A percentile compares a stretch with the other conserved stretches of the same genome.
These are phyloP conservation scores for Oceanodroma tethys DNA, from an alignment of 2,113 vertebrate species.

Conservation along the genomic window DNA sequence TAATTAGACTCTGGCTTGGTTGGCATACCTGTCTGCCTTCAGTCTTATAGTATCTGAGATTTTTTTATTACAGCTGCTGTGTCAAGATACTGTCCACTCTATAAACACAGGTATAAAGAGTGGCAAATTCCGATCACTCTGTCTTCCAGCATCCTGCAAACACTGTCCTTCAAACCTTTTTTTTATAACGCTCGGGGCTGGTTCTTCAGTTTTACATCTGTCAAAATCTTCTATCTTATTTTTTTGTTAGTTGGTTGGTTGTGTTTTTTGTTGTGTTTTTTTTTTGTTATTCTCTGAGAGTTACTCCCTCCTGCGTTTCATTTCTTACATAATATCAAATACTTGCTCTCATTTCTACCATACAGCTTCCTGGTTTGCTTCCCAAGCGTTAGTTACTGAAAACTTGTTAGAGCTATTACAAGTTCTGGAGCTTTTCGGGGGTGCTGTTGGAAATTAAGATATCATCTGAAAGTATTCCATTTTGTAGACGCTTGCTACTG, in stretches of 20 bases:
- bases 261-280: no score
- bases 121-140: neutral
- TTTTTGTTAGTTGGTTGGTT: neutral
- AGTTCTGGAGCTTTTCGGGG: neutral
- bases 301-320: rapidly evolving
- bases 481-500: neutral
- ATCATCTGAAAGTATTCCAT: neutral
- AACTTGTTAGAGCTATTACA: neutral
- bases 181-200: neutral
- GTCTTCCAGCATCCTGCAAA: neutral
- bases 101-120: neutral
- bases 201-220: neutral
- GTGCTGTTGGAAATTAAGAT: neutral
- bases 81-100: neutral
- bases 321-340: neutral
- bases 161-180: neutral
- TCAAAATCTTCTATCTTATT: neutral
- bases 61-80: neutral
- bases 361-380: neutral
- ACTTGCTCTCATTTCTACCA: neutral
- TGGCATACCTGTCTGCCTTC: neutral
- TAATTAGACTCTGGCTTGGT: neutral
- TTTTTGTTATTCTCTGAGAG: neutral
- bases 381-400: neutral
- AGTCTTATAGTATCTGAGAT: neutral